Evolutionary conservation across 2,113 vertebrate genomes (phyloP), one percentile per base, ranked within the genome.

Genomic region (Labeo catla): DNA sequence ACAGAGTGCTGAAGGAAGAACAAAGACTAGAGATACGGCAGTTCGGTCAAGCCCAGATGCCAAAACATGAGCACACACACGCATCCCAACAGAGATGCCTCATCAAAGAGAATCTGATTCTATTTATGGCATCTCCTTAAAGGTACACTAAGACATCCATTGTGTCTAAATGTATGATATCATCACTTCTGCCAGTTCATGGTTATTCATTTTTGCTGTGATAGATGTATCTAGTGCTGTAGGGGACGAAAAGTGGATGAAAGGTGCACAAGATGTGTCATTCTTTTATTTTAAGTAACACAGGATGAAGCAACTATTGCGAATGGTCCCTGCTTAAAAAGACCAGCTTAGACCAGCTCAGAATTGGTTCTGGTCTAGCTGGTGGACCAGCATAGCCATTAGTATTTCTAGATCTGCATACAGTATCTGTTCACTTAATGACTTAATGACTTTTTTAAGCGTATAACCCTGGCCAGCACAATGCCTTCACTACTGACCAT

Each of bases 91-190:
- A 83, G 16, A 21, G 28, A 12, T 16, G 11, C 39, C 34, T 59
- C 70, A 83, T 59, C 34, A 43, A 59, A 73, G 43, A 84, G 34
- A 45, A 45, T 28, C 66, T 49, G 23, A 84, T 3, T 47, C 57
- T 84, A 86, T 89, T 85, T 85, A 78, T 87, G 81, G 66, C 70
- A 76, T 86, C 47, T 76, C 84, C 54, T 59, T 49, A 70, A 82
- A 85, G 23, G 23, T 70, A 76, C 36, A 76, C 49, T 12, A 57
- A 86, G 23, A 86, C 78, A 85, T 78, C 36, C 73, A 84, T 61
- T 7, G 72, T 59, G 36, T 77, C 59, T 36, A 49, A 57, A 11
- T 76, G 39, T 65, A 19, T 45, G 39, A 81, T 61, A 21, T 81
- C 66, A 73, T 36, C 6, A 43, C 8, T 72, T 54, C 65, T 0